Evolutionary conservation across 2,797 vertebrate species (phyloP).

Genomic region (Melopsittacus undulatus): DNA sequence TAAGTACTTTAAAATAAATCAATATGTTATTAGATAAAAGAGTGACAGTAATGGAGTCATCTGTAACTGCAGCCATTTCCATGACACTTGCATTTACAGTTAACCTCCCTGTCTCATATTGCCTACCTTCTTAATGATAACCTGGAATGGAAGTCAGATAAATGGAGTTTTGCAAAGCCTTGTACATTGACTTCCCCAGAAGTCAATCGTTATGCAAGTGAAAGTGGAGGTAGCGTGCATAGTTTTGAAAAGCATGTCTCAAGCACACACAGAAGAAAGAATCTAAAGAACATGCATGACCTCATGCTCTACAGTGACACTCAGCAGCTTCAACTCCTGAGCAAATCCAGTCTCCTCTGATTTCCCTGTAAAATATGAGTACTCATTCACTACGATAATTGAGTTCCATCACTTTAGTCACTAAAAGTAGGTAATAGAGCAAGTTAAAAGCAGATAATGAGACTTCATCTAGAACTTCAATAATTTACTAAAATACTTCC

Average conservation of each 20-base stretch:
- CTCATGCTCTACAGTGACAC: neutral
- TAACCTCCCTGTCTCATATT: neutral
- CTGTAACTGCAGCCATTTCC: neutral
- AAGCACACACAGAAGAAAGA: neutral
- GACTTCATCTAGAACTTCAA: neutral
- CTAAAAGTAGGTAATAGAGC: neutral
- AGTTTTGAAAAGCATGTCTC: neutral
- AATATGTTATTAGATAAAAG: neutral
- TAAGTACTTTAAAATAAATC: constrained; percentile 10
- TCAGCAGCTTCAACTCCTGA: neutral
- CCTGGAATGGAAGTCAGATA: neutral
- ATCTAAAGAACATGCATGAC: neutral
- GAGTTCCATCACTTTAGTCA: neutral
- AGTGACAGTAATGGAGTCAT: constrained; percentile 11
- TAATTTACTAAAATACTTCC: constrained; percentile 1
- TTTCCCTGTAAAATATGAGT: neutral
- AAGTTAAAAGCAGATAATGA: constrained; percentile 8
- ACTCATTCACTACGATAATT: neutral
- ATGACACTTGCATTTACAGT: neutral
- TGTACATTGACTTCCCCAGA: neutral
- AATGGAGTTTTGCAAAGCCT: neutral
- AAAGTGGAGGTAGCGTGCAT: neutral
- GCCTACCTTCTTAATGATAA: neutral
- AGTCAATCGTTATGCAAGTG: neutral
- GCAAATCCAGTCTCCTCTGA: neutral